phyloP scores from a whole-genome alignment of 2,888 invertebrate species.

The Metallyticus violacea region DNA sequence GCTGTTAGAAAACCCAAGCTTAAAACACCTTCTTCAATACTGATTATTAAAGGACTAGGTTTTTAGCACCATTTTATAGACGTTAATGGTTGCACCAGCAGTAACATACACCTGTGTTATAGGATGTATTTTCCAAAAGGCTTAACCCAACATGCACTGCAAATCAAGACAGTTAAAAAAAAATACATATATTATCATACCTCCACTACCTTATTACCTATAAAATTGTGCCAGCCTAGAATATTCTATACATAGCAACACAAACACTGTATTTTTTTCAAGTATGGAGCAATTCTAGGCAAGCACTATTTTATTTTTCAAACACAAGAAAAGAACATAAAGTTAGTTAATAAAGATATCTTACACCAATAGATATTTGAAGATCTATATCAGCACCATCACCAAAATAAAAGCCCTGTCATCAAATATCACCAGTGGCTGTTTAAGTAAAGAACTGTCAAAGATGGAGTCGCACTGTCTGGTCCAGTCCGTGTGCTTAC shows the following conservation, averaged over 20 bases:
- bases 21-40: not conserved
- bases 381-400: not conserved
- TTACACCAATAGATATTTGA: not conserved
- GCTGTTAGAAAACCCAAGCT: not conserved
- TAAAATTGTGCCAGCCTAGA: not conserved
- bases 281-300: not conserved
- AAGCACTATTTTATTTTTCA: not conserved
- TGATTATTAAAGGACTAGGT: not conserved
- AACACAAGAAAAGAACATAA: not conserved
- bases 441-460: not conserved
- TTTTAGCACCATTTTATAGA: not conserved
- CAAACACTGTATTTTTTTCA: too few species aligned
- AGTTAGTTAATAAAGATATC: not conserved
- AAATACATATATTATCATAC: not conserved
- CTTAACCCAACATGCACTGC: not conserved
- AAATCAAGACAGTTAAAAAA: not conserved
- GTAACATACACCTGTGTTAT: not conserved
- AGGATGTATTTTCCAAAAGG: not conserved
- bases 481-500: not conserved
- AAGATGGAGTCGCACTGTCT: not conserved
- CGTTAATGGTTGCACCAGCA: not conserved
- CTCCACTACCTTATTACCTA: not conserved
- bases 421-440: not conserved
- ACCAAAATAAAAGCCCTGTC: not conserved
- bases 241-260: not conserved